Conservation (phyloP, 2,797 vertebrate species). For the Rhinella marina region DNA sequence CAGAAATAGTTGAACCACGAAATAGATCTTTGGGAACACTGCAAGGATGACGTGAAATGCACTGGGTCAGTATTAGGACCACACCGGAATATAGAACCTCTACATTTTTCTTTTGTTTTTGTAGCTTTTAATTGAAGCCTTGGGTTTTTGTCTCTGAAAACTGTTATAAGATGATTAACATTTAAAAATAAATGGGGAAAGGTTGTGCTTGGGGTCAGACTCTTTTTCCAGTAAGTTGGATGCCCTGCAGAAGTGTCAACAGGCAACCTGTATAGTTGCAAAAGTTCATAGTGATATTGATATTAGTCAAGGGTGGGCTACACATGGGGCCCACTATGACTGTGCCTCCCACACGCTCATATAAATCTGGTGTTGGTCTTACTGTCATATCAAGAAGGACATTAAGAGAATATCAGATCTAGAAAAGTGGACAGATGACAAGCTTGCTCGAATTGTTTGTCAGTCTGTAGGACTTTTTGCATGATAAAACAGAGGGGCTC, state of each 20-base stretch:
- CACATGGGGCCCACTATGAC: not conserved
- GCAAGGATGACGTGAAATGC: slow-evolving; percentile 11
- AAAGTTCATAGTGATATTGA: not conserved
- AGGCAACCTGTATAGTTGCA: not conserved
- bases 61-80: not conserved
- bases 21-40: slow-evolving; percentile 8
- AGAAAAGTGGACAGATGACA: not conserved
- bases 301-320: not conserved
- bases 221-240: no score
- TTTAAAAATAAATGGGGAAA: not conserved
- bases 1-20: slow-evolving; percentile 43
- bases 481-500: no score
- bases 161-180: not conserved
- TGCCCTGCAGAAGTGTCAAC: no score
- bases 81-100: not conserved
- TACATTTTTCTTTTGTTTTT: not conserved
- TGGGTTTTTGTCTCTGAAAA: not conserved
- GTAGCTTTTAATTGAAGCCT: not conserved
- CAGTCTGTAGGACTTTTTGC: not conserved
- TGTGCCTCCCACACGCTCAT: not conserved
- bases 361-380: not conserved
- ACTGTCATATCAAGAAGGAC: not conserved
- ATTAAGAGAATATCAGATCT: not conserved
- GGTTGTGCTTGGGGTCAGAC: no score
- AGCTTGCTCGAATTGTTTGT: not conserved